Percentiles rank a stretch among this genome's conserved stretches.
These are phyloP conservation scores for Cololabis saira DNA, from an alignment of 2,113 vertebrate genomes.

Conservation along the genomic window DNA sequence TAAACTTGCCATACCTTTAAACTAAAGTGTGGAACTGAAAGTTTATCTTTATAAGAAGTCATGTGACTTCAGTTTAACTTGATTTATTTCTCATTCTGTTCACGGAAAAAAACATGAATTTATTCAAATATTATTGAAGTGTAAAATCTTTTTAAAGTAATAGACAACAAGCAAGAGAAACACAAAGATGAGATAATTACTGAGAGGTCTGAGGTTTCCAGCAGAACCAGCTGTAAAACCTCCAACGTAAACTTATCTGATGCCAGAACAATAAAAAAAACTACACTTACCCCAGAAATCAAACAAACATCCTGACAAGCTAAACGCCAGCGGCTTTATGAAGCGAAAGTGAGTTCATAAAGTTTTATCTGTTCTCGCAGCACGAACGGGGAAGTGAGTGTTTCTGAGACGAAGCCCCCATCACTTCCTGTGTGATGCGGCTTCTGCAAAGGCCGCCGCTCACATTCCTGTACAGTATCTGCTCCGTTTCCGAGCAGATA, in stretches of 20 bases:
- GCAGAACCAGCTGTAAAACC: no score
- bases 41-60: slow-evolving; percentile 22
- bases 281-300: slow-evolving; percentile 69
- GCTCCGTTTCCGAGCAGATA: no score
- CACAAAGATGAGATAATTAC: no score
- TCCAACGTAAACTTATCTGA: no score
- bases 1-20: no score
- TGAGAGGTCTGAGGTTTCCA: no score
- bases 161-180: no score
- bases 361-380: slow-evolving; percentile 29
- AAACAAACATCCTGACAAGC: slow-evolving; percentile 52
- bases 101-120: no score
- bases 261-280: slow-evolving; percentile 31
- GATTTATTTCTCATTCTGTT: background rate
- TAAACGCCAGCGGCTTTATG: slow-evolving; percentile 33
- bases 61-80: slow-evolving; percentile 29
- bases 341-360: slow-evolving; percentile 35
- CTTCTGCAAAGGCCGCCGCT: slow-evolving; percentile 41
- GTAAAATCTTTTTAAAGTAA: no score
- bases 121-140: no score
- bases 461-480: slow-evolving; percentile 60
- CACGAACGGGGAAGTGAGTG: slow-evolving; percentile 69
- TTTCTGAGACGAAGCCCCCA: slow-evolving; percentile 59
- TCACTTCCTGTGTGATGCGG: slow-evolving; percentile 73
- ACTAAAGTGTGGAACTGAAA: no score